Evolutionary conservation across 1,140 invertebrate genomes (phyloP).

Genomic region (Drepana arcuata): DNA sequence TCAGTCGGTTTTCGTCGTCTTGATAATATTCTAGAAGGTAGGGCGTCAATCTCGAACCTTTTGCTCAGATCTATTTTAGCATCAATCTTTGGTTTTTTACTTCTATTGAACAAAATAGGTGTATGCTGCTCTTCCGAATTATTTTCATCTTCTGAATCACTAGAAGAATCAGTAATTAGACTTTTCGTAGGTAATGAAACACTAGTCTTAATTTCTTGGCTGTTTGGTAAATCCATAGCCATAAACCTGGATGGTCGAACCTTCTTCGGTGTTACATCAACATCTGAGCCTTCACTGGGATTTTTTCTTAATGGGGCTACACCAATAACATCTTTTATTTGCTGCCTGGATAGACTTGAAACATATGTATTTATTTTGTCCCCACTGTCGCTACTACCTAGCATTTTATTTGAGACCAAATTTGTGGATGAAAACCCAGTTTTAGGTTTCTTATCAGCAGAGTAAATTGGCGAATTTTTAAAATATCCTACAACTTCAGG

Average conservation of each 20-base stretch:
- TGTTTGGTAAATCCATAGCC: conserved; percentile 39
- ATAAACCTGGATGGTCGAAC: conserved; percentile 27
- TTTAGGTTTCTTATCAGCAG: too few relatives aligned
- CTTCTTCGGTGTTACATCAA: conserved; percentile 41
- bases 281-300: conserved; percentile 33
- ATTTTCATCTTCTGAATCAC: conserved; percentile 37
- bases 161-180: conserved; percentile 23
- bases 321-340: conserved; percentile 25
- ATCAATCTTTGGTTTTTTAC: conserved; percentile 20
- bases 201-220: conserved; percentile 46
- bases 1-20: conserved; percentile 39
- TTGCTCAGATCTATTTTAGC: conserved; percentile 35
- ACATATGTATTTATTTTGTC: conserved; percentile 20
- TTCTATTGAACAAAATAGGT: conserved; percentile 21
- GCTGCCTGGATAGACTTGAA: conserved; percentile 18
- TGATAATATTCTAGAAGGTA: conserved; percentile 36
- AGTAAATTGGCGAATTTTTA: too few relatives aligned
- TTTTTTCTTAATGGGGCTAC: conserved; percentile 7
- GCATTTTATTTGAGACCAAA: too few relatives aligned
- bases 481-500: neutral
- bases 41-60: conserved; percentile 26
- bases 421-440: too few relatives aligned
- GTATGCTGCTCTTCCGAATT: conserved; percentile 23
- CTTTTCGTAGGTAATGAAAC: conserved; percentile 17
- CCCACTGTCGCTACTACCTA: conserved; percentile 2